Percentiles rank a stretch among this genome's conserved stretches.
Conservation (phyloP, 2,888 invertebrate genomes). For the Pristionchus arcanus region DNA sequence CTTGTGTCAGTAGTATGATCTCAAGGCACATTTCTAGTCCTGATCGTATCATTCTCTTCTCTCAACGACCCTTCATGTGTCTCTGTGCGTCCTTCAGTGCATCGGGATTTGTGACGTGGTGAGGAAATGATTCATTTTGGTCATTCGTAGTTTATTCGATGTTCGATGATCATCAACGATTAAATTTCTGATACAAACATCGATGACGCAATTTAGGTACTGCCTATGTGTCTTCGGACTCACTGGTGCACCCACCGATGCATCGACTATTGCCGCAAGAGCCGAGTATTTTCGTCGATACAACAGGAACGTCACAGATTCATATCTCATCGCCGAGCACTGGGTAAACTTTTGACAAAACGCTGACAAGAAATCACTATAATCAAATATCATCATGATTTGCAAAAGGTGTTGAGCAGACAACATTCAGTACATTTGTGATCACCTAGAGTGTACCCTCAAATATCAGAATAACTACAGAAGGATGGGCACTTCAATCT, state of each 20-base stretch:
- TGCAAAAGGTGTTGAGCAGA: background rate
- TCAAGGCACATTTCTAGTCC: background rate
- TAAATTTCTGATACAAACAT: too few relatives aligned
- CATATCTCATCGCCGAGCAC: slow-evolving; percentile 12
- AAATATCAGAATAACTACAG: slow-evolving; percentile 1
- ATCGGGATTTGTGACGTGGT: slow-evolving; percentile 28
- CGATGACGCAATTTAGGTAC: slow-evolving; percentile 8
- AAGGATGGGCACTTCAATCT: slow-evolving; percentile 1
- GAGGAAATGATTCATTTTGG: background rate
- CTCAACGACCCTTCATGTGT: background rate
- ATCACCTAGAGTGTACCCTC: background rate
- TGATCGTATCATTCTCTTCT: slow-evolving; percentile 27
- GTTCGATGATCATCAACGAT: too few relatives aligned
- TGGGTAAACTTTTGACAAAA: background rate
- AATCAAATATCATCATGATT: background rate
- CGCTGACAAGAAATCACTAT: background rate
- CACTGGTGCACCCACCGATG: background rate
- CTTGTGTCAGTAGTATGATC: background rate
- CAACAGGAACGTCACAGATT: slow-evolving; percentile 9
- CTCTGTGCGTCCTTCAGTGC: slow-evolving; percentile 11
- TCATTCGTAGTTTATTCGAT: too few relatives aligned
- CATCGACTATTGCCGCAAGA: background rate
- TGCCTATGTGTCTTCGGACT: slow-evolving; percentile 10
- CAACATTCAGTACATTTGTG: background rate
- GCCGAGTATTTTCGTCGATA: background rate